A percentile compares a stretch with the other conserved stretches of the same genome.
Evolutionary conservation across 1,140 invertebrate genomes (phyloP).

Genomic region (Phenacoccus solenopsis): DNA sequence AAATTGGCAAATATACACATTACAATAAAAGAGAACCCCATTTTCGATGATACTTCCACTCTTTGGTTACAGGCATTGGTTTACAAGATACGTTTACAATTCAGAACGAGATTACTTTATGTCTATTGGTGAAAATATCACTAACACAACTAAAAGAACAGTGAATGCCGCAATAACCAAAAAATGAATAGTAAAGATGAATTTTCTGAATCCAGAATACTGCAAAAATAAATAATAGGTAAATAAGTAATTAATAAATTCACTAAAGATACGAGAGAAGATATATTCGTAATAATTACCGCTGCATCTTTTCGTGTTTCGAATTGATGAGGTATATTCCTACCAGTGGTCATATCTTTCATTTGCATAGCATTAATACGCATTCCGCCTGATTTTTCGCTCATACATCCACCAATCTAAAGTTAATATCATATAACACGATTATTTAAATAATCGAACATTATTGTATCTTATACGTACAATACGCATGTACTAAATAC

Average conservation of each 20-base stretch:
- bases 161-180: constrained; percentile 49
- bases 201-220: constrained; percentile 58
- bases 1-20: too few species aligned
- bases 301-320: constrained; percentile 59
- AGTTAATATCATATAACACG: not conserved
- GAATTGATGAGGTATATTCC: constrained; percentile 38
- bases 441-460: not conserved
- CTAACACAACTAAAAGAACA: constrained; percentile 52
- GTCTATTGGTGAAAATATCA: constrained; percentile 64
- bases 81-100: too few species aligned
- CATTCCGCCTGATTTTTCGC: constrained; percentile 53
- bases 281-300: constrained; percentile 42
- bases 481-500: not conserved
- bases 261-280: constrained; percentile 20
- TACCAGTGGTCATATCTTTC: constrained; percentile 56
- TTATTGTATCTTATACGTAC: not conserved
- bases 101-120: too few species aligned
- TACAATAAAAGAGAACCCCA: too few species aligned
- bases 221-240: constrained; percentile 38
- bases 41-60: too few species aligned
- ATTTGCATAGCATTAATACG: constrained; percentile 67
- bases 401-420: constrained; percentile 56
- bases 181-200: constrained; percentile 57
- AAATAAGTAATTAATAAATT: not conserved
- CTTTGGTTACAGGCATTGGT: too few species aligned